Percentiles rank a stretch among this genome's conserved stretches.
These are phyloP conservation scores for Rhinopomastus cyanomelas DNA, from an alignment of 2,113 vertebrate species.

Conservation along the genomic window DNA sequence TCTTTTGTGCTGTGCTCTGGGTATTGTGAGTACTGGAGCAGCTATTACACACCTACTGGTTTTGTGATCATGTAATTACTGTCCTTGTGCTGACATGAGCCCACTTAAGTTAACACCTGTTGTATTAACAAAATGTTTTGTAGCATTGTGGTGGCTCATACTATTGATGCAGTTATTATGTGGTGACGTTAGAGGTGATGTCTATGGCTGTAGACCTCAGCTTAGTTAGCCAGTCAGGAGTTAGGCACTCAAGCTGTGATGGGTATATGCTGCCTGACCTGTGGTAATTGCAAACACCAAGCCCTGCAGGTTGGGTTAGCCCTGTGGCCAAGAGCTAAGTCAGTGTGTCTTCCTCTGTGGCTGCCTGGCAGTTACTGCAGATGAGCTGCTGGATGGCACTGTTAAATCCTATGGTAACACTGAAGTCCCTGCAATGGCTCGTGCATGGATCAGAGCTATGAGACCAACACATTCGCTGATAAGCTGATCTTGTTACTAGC, in stretches of 20 bases:
- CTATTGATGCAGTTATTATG: neutral
- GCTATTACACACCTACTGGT: neutral
- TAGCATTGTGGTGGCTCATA: neutral
- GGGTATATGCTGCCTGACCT: neutral
- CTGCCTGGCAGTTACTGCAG: neutral
- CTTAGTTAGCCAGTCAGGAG: neutral
- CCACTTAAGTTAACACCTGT: neutral
- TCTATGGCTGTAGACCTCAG: neutral
- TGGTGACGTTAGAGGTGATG: neutral
- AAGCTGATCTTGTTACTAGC: neutral
- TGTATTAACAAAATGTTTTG: neutral
- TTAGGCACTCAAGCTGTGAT: neutral
- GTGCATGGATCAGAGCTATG: accelerated
- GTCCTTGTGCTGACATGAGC: neutral
- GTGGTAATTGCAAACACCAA: accelerated
- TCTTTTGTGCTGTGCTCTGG: neutral
- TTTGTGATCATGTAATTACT: neutral
- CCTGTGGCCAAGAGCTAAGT: neutral
- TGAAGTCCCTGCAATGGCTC: neutral
- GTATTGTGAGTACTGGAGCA: neutral
- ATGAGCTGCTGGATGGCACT: neutral
- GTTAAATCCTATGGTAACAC: neutral
- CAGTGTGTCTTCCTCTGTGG: neutral
- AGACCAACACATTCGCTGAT: neutral
- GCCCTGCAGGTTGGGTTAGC: neutral